Percentiles rank a stretch among this genome's conserved stretches.
Evolutionary conservation across 2,888 invertebrate species (phyloP).

Genomic region (Nysson spinosus): DNA sequence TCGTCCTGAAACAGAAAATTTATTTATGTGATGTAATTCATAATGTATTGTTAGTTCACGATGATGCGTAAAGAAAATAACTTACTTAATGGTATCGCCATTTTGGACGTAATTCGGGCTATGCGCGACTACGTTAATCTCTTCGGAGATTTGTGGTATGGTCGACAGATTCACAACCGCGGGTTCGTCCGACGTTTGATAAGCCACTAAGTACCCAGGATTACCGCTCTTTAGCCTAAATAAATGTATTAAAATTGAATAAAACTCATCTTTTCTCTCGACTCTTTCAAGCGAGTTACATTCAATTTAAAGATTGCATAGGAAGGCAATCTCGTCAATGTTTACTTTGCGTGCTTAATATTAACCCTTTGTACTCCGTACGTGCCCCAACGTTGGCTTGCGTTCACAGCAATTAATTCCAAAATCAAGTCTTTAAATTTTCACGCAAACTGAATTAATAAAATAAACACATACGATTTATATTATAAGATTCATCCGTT

Average conservation of each 20-base stretch:
- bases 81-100: constrained; percentile 77
- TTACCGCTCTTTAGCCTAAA: constrained; percentile 85
- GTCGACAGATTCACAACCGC: constrained; percentile 80
- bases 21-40: neutral
- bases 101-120: constrained; percentile 79
- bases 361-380: too few relatives aligned
- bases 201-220: constrained; percentile 86
- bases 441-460: too few relatives aligned
- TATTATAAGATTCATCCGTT: too few relatives aligned
- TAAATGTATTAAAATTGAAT: constrained; percentile 10
- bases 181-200: constrained; percentile 81
- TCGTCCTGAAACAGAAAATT: constrained; percentile 76
- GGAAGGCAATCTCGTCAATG: too few relatives aligned
- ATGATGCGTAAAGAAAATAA: constrained; percentile 4
- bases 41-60: neutral
- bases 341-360: too few relatives aligned
- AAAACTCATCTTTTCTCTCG: neutral
- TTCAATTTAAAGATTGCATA: too few relatives aligned
- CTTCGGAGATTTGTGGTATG: constrained; percentile 79
- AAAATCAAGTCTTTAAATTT: too few relatives aligned
- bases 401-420: too few relatives aligned
- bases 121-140: constrained; percentile 81
- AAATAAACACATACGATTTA: too few relatives aligned
- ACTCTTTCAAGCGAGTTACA: too few relatives aligned
- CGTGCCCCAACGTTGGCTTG: too few relatives aligned